Base-by-base conservation (phyloP, 2,113 vertebrate genomes). In the Crypturellus undulatus region DNA sequence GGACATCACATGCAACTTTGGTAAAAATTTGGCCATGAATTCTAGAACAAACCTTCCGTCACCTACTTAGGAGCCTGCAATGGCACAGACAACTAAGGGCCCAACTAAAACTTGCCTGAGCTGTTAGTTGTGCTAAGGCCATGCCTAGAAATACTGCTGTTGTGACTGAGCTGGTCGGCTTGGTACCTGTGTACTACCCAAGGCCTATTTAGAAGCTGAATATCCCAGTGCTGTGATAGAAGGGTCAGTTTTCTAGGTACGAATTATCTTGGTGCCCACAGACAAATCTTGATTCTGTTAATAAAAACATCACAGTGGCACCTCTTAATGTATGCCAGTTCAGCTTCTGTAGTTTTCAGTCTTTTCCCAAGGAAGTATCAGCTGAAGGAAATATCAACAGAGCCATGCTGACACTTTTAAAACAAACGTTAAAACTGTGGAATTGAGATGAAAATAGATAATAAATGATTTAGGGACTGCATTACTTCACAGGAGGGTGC, bases 381-480 rank as follows among this genome's bases (percentile, higher is more conserved):
- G 28, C 65, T 69, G 24, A 88, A 77, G 38, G 72, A 38, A 38
- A 9, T 38, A 38, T 38, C 64, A 75, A 22, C 72, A 58, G 47
- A 86, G 72, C 51, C 90, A 86, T 52, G 38, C 69, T 71, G 60
- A 86, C 43, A 43, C 60, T 96, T 91, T 47, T 60, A 71, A 88
- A 96, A 77, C 59, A 36, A 89, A 91, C 24, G 32, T 85, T 71
- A 76, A 60, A 95, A 72, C 68, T 81, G 71, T 75, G 71, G 84
- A 91, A 45, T 78, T 91, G 71, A 84, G 85, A 90, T 97, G 92
- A 90, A 91, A 92, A 90, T 84, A 92, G 93, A 90, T 76, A 95
- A 95, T 86, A 90, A 92, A 75, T 94, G 60, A 81, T 94, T 86
- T 94, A 83, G 51, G n/a, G 75, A 9, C 62, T 93, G 30, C 49